phyloP scores from a whole-genome alignment of 2,797 vertebrate species.

The Gambelia wislizenii region DNA sequence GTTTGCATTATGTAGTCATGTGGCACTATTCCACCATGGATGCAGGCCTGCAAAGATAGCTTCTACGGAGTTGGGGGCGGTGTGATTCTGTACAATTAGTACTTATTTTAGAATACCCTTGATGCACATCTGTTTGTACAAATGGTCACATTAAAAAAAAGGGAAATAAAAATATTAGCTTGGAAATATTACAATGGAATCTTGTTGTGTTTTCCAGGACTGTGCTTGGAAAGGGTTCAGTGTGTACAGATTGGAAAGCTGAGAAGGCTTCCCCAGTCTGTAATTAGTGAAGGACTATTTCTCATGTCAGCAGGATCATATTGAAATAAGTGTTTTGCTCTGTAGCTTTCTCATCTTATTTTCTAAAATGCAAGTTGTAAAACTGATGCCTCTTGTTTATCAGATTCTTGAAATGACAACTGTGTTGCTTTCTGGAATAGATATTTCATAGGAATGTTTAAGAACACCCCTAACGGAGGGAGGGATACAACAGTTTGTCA shows the following conservation, averaged over 20 bases:
- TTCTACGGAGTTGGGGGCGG: background rate
- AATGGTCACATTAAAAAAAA: too few species aligned
- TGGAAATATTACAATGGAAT: background rate
- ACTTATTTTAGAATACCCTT: background rate
- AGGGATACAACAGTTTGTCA: background rate
- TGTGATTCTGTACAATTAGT: background rate
- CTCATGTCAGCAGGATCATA: background rate
- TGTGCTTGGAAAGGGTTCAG: background rate
- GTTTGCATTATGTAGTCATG: background rate
- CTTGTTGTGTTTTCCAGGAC: background rate
- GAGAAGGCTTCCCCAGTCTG: background rate
- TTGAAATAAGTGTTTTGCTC: background rate
- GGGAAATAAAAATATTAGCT: background rate
- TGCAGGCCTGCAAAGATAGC: background rate
- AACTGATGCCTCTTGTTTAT: background rate
- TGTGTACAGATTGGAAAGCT: background rate
- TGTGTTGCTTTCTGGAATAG: background rate
- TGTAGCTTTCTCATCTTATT: background rate
- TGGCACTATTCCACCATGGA: background rate
- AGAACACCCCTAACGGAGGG: background rate
- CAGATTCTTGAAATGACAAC: background rate
- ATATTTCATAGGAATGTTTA: background rate
- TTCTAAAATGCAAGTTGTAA: background rate
- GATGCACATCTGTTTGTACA: conserved; percentile 1
- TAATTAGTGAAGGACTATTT: background rate